Evolutionary conservation across 2,888 invertebrate species (phyloP).

Genomic region (Odontocerum albicorne): DNA sequence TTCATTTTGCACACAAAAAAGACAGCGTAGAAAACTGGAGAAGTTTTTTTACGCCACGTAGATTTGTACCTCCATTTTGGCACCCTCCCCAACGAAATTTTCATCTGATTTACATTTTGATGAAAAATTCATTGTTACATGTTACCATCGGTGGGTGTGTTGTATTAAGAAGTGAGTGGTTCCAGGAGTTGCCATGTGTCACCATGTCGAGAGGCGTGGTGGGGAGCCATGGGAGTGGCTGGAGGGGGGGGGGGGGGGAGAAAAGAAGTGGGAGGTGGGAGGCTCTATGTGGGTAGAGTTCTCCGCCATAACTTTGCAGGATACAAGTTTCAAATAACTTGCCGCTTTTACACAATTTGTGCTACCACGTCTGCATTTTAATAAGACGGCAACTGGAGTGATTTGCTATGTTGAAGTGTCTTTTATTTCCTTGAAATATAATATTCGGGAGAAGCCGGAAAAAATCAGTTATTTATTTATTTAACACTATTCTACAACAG

Average conservation of each 20-base stretch:
- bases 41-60: no score
- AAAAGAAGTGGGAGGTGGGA: not conserved
- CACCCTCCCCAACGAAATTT: no score
- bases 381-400: conserved; percentile 10
- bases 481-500: no score
- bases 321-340: conserved; percentile 21
- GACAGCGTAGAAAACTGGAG: no score
- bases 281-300: not conserved
- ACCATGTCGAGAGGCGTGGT: not conserved
- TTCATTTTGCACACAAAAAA: not conserved
- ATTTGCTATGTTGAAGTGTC: not conserved
- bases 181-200: conserved; percentile 19
- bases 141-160: not conserved
- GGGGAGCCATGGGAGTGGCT: not conserved
- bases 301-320: conserved; percentile 9
- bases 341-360: conserved; percentile 21
- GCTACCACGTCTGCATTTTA: conserved; percentile 25
- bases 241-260: not conserved
- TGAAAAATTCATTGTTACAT: conserved; percentile 1
- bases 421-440: no score
- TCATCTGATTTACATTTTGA: conserved; percentile 5
- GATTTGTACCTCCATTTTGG: no score
- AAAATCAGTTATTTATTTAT: not conserved
- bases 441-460: not conserved
- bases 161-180: not conserved